These are phyloP conservation scores for Gymnodraco acuticeps DNA, from an alignment of 2,797 vertebrate genomes.

Conservation along the genomic window DNA sequence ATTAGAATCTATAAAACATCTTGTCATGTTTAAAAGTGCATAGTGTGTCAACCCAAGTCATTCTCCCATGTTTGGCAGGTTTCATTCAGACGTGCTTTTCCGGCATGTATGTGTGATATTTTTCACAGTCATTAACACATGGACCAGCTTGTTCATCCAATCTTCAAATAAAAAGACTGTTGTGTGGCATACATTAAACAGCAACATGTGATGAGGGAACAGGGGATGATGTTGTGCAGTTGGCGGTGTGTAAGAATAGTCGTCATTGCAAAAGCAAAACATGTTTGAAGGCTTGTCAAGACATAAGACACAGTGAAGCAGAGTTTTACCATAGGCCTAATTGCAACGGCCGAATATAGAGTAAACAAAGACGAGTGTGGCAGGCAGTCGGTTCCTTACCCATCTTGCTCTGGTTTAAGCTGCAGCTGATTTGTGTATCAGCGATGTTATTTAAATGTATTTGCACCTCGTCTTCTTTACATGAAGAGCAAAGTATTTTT, in stretches of 20 bases:
- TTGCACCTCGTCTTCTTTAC: slow-evolving; percentile 39
- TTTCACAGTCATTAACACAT: slow-evolving; percentile 25
- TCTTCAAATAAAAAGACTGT: slow-evolving; percentile 10
- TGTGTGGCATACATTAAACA: slow-evolving; percentile 7
- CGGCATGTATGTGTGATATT: slow-evolving; percentile 5
- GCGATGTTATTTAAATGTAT: slow-evolving; percentile 39
- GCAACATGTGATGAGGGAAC: neutral
- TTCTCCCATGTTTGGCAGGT: slow-evolving; percentile 1
- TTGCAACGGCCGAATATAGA: slow-evolving; percentile 60
- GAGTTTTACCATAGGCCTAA: slow-evolving; percentile 47
- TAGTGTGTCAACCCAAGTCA: slow-evolving; percentile 22
- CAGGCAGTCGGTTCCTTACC: slow-evolving; percentile 43
- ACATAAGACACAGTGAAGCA: slow-evolving; percentile 50
- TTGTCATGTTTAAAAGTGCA: slow-evolving; percentile 12
- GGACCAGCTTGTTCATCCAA: neutral
- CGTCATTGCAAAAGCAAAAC: slow-evolving; percentile 44
- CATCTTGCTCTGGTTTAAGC: slow-evolving; percentile 16
- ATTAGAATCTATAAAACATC: slow-evolving; percentile 44
- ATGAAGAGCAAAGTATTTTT: slow-evolving; percentile 45
- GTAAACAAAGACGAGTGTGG: slow-evolving; percentile 61
- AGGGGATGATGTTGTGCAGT: slow-evolving; percentile 35
- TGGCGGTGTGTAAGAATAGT: slow-evolving; percentile 38
- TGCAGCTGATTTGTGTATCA: slow-evolving; percentile 18
- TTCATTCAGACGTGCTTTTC: slow-evolving; percentile 25
- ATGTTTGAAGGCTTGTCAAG: slow-evolving; percentile 63